Conservation (phyloP, 2,113 vertebrate species). For the Willisornis vidua region DNA sequence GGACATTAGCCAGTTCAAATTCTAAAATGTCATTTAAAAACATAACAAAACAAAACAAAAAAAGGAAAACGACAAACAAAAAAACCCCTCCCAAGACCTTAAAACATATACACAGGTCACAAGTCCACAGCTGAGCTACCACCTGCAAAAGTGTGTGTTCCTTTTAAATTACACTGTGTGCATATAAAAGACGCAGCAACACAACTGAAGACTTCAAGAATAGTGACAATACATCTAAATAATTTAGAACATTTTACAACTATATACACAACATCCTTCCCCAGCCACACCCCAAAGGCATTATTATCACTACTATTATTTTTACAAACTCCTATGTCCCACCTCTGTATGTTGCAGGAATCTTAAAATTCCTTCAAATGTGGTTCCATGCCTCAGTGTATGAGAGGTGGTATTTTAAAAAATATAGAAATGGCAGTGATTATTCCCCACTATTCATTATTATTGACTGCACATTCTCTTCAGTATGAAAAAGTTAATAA, state of each 20-base stretch:
- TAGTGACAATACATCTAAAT: conserved; percentile 81
- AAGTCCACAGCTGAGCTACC: conserved; percentile 79
- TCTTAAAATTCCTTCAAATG: conserved; percentile 74
- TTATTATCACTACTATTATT: conserved; percentile 47
- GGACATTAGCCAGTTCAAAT: conserved; percentile 68
- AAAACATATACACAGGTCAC: conserved; percentile 79
- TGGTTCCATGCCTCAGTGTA: conserved; percentile 84
- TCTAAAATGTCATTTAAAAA: conserved; percentile 74
- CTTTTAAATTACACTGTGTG: conserved; percentile 86
- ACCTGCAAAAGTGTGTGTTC: conserved; percentile 62
- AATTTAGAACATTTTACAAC: conserved; percentile 85
- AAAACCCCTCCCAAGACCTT: conserved; percentile 52
- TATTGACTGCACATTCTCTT: conserved; percentile 73
- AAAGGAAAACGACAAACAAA: not conserved
- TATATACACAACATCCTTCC: conserved; percentile 82
- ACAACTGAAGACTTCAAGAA: conserved; percentile 79
- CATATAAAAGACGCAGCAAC: conserved; percentile 85
- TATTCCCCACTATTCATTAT: conserved; percentile 52
- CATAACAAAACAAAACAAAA: not conserved
- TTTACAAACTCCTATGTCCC: conserved; percentile 70
- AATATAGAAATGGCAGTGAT: conserved; percentile 96
- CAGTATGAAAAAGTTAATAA: conserved; percentile 79
- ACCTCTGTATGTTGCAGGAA: conserved; percentile 52
- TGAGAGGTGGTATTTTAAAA: conserved; percentile 86
- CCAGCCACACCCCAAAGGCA: conserved; percentile 56